A percentile compares a stretch with the other conserved stretches of the same genome.
phyloP scores from a whole-genome alignment of 2,113 vertebrate species.

The Cryptotis parvus region DNA sequence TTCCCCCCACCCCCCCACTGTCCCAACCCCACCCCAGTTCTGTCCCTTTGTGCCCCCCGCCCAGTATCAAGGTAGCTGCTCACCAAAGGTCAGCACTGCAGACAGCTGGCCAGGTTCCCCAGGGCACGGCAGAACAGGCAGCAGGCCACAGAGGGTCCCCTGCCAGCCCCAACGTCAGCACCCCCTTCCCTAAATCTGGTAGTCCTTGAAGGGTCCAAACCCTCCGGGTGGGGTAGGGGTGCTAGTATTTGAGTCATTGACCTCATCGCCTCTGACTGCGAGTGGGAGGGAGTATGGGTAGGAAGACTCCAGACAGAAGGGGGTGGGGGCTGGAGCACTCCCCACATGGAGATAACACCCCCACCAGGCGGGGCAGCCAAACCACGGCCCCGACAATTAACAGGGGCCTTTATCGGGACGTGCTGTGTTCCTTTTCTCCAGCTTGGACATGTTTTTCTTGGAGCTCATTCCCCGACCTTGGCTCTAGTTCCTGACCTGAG shows the following conservation, averaged over 20 bases:
- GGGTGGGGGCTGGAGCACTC: neutral
- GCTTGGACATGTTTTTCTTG: conserved; percentile 79
- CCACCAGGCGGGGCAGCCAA: conserved; percentile 46
- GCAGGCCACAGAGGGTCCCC: neutral
- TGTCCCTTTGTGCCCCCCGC: no score
- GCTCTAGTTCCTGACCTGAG: conserved; percentile 64
- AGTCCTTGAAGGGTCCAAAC: neutral
- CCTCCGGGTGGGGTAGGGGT: no score
- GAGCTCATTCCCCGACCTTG: conserved; percentile 71
- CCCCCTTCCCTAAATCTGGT: neutral
- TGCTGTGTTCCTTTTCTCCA: conserved; percentile 59
- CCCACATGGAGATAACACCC: conserved; percentile 61
- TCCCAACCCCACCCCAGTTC: neutral
- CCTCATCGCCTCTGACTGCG: neutral
- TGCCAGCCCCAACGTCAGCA: neutral
- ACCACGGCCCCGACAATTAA: conserved; percentile 66
- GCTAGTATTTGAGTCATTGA: neutral
- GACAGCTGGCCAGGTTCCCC: neutral
- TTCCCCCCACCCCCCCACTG: neutral
- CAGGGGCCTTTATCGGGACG: conserved; percentile 68
- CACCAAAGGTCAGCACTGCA: neutral
- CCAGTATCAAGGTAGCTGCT: neutral
- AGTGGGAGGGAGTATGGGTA: no score
- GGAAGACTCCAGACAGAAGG: neutral
- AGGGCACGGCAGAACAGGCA: neutral